Conservation (phyloP, 1,140 invertebrate species). For the Ooceraea biroi region DNA sequence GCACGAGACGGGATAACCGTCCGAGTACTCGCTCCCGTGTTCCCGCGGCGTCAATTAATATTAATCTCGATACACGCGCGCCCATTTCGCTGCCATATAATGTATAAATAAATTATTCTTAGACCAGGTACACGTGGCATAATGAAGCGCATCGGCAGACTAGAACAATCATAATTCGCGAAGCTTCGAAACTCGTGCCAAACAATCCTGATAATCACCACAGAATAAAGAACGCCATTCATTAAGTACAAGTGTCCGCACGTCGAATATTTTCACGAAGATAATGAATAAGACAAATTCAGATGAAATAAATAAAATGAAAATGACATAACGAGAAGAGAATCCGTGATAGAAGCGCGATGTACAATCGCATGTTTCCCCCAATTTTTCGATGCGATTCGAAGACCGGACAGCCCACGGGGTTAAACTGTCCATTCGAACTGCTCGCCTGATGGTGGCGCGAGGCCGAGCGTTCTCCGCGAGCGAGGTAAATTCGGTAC, state of each 20-base stretch:
- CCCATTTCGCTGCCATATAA: not conserved
- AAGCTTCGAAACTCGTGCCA: not conserved
- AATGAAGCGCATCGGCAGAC: constrained; percentile 8
- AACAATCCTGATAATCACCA: not conserved
- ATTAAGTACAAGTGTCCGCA: too few species aligned
- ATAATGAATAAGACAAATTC: too few species aligned
- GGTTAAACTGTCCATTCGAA: not conserved
- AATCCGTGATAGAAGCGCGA: too few species aligned
- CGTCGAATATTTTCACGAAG: too few species aligned
- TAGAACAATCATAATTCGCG: not conserved
- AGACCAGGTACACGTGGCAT: not conserved
- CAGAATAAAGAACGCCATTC: not conserved
- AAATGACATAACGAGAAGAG: too few species aligned
- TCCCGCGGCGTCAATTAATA: constrained; percentile 32
- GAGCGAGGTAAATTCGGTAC: constrained; percentile 28
- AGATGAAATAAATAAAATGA: too few species aligned
- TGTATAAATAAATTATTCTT: constrained; percentile 5
- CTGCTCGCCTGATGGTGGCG: not conserved
- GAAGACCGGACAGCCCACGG: not conserved
- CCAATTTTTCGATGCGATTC: not conserved
- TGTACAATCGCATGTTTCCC: too few species aligned
- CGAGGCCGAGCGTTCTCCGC: not conserved
- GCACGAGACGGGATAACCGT: constrained; percentile 11
- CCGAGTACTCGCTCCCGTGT: constrained; percentile 10
- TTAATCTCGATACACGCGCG: constrained; percentile 28